Evolutionary conservation across 2,888 invertebrate genomes (phyloP).

Genomic region (Ichneumoninae sp.): DNA sequence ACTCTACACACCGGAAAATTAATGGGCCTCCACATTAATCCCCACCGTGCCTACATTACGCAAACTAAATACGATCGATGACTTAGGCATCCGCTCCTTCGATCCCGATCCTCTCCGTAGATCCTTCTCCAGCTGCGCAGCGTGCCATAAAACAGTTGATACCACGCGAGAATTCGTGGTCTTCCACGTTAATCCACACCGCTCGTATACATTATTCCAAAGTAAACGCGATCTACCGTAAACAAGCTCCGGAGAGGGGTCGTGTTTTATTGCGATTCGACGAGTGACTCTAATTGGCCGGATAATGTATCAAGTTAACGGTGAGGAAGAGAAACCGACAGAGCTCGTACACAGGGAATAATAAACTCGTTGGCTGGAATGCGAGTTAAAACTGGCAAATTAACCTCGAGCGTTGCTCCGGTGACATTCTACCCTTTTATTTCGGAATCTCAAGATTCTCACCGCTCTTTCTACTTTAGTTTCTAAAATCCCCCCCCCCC

Average conservation of each 20-base stretch:
- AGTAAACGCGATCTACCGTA: neutral
- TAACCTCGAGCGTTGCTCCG: constrained; percentile 56
- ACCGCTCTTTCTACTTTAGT: constrained; percentile 32
- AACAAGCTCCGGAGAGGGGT: neutral
- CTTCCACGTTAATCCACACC: neutral
- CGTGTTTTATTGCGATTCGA: constrained; percentile 51
- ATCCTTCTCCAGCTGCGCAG: constrained; percentile 5
- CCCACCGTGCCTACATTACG: neutral
- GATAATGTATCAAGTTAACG: constrained; percentile 57
- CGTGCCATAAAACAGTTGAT: neutral
- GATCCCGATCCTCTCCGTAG: constrained; percentile 9
- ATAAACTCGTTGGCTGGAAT: constrained; percentile 55
- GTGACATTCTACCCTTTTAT: constrained; percentile 47
- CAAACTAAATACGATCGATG: no score
- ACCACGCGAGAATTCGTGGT: neutral
- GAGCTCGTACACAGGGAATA: constrained; percentile 34
- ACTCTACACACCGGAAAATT: neutral
- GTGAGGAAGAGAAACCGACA: constrained; percentile 20
- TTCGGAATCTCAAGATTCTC: constrained; percentile 46
- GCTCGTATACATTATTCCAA: neutral
- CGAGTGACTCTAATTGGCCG: constrained; percentile 57
- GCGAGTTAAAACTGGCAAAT: constrained; percentile 64
- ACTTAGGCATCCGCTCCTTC: constrained; percentile 22
- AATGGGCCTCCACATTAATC: neutral
- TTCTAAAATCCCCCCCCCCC: neutral